Evolutionary conservation across 2,888 invertebrate genomes (phyloP), one percentile per base, ranked within the genome.

Genomic region (Oscheius sp.): DNA sequence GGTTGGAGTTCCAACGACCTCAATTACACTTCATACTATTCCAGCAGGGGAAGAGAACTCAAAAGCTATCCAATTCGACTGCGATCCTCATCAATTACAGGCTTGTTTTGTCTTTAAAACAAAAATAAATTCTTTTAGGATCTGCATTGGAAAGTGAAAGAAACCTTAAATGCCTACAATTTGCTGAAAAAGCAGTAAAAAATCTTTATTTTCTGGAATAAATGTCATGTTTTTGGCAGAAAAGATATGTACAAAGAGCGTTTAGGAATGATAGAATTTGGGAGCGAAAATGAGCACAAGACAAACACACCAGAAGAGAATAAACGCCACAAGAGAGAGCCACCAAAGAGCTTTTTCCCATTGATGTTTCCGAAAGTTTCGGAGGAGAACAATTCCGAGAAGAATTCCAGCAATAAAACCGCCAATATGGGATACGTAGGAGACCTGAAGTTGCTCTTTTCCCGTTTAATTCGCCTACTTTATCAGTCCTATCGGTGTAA

Each of bases 391-490:
- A 72, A 94, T 92, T 20, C 93, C 94, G 37, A 94, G 92, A 20
- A 94, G 89, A 71, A 91, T 88, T 82, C 96, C 96, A 65, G 94
- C 94, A 1, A 95, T 79, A 46, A 94, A 93, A 1, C 97, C 96
- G 0, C 93, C 94, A 52, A 96, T 89, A 89, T 97, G 97, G 6
- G 96, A 96, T 0, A 93, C 92, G 86, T 96, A 96, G 12, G 96
- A 95, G 65, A 95, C 92, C 88, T 94, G 65, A 45, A 80, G 5
- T 20, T 3, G 12, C 2, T n/a, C n/a, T n/a, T n/a, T n/a, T n/a
- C n/a, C 17, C n/a, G n/a, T 1, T 33, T 23, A 2, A 12, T 29
- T 33, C 10, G 34, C n/a, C n/a, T n/a, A n/a, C 23, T 70, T 76
- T 74, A 57, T 77, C 77, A 34, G 69, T 72, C 48, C 72, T 29